Evolutionary conservation across 2,888 invertebrate genomes (phyloP), one percentile per base, ranked within the genome.

Genomic region (Crossocerus cetratus): DNA sequence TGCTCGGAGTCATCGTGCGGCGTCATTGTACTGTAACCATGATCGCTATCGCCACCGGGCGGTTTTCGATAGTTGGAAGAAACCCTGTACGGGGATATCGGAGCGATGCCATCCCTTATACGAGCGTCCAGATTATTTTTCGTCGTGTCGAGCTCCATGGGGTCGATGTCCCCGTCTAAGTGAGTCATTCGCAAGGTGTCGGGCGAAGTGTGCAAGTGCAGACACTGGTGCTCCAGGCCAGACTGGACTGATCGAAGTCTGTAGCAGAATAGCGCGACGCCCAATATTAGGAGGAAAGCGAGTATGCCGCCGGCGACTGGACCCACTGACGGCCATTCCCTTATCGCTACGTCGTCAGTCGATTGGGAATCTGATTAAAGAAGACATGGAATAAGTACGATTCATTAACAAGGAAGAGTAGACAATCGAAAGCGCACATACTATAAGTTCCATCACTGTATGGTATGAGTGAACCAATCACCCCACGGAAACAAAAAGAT

Each of bases 11-110:
- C 97, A 86, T 97, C 97, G 83, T 97, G 96, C 1, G 96, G 96
- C 0, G 97, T 97, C 97, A 97, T 97, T 0, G 97, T 97, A 2
- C 97, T 97, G 90, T 98, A 98, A 1, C 98, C 98, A 87, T 98
- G 97, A 91, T 98, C 98, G n/a, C 96, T 97, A 83, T 95, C 95
- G 56, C 94, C 95, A 0, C 95, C 94, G 0, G 94, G 93, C 57
- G 94, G 93, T 2, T 96, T 94, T 42, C 96, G 93, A 87, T 96
- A 96, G 65, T 94, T 94, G 0, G 96, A 95, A 56, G 96, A 94
- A 74, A 97, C 95, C 74, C 96, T 94, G 88, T 98, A 98, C 0
- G 98, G 97, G 2, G 97, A 97, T 79, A 97, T 94, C 3, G 94
- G 94, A 18, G 94, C 94, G 59, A 94, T 93, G 76, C 91, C 91